Evolutionary conservation across 1,140 invertebrate species (phyloP), one percentile per base, ranked within the genome.

Genomic region (Nasonia giraulti): DNA sequence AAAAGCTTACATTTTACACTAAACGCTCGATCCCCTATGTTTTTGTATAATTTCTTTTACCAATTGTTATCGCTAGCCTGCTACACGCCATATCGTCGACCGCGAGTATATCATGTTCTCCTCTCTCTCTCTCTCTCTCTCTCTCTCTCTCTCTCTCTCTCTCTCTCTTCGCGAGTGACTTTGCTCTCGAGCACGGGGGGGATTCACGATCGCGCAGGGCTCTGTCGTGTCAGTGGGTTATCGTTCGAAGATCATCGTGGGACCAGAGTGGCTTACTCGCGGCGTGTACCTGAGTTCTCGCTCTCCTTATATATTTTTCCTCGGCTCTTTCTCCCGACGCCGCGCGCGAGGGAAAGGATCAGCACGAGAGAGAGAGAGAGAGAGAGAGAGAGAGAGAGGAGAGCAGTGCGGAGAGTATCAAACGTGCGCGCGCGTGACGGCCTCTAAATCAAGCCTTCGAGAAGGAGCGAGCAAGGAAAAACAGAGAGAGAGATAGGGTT

Each of bases 151-250:
- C n/a, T n/a, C n/a, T n/a, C n/a, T n/a, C n/a, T n/a, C 66, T 14
- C 66, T 69, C 66, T 27, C 27, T 27, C 27, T 27, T 27, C 5
- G n/a, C 20, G 66, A 23, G 8, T 17, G 66, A 69, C 68, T 33
- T n/a, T 62, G 55, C 68, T 71, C 68, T 31, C 10, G 6, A 5
- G 66, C 40, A 23, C 40, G 6, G 2, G 20, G 23, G 50, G 71
- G 83, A 79, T 84, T 84, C 83, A 79, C 84, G 81, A 83, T 86
- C 76, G 23, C 76, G n/a, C 6, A 62, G 20, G 31, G 74, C 47
- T 74, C 85, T 83, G 82, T 81, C 82, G 87, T 87, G 88, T 87
- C 86, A 89, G 83, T 90, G 83, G 89, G 89, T 90, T 89, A 90
- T 90, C 88, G 87, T 84, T 37, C 68, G 31, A 77, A 78, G 87